Evolutionary conservation across 2,113 vertebrate species (phyloP), one percentile per base, ranked within the genome.

Genomic region (Lota lota): DNA sequence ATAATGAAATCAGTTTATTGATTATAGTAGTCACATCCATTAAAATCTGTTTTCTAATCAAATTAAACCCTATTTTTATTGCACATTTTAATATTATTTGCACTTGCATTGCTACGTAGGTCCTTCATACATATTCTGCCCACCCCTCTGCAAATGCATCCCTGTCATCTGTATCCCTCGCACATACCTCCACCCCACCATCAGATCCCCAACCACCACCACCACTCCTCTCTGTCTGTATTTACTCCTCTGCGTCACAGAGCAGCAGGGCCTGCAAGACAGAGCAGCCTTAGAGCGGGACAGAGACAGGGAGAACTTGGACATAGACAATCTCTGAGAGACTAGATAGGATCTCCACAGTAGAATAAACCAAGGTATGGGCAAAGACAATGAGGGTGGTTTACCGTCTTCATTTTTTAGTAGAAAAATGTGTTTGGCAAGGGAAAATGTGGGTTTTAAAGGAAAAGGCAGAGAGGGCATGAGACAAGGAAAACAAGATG

Each of bases 211-310:
- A 40, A 73, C 64, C 64, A 70, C 73, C 10, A 8, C 40, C 40
- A 14, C 40, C 12, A 67, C 78, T 79, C 53, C 63, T 80, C 59
- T 81, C 80, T 81, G 74, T 88, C 74, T 90, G 83, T 88, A 89
- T 91, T 91, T 90, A 79, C 83, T 90, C 86, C 79, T 88, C 79
- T 89, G 87, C 22, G 73, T 89, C 79, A 84, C 78, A 86, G 80
- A 88, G 81, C 81, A 83, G 83, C 75, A 66, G 86, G 77, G 72
- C 81, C 57, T 81, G 75, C 18, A 56, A 76, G 67, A 65, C 85
- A 88, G 88, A 73, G 74, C 70, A 70, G 76, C 69, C 81, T 88
- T 88, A 88, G 79, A 87, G 67, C 61, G 67, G 19, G 68, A 76
- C 79, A 76, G 73, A 81, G 67, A 24, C 62, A 79, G 58, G 69